These are phyloP conservation scores for Patella ulyssiponensis DNA, from an alignment of 2,888 invertebrate genomes.

Conservation along the genomic window DNA sequence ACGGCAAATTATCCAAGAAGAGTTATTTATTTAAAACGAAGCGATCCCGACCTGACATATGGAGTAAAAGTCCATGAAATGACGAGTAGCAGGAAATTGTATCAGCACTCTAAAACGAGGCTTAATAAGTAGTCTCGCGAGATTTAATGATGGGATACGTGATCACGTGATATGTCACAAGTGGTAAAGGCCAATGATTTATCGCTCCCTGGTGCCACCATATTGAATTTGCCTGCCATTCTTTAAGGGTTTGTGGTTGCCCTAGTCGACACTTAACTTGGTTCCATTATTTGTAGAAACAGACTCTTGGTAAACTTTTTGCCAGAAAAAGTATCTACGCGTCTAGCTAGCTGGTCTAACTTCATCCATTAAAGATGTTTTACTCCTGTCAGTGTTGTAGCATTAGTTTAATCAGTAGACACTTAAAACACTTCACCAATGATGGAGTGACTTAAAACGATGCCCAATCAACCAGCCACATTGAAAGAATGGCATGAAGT, in stretches of 20 bases:
- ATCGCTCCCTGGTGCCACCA: conserved; percentile 41
- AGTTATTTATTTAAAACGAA: conserved; percentile 40
- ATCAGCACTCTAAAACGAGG: conserved; percentile 40
- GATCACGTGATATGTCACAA: conserved; percentile 41
- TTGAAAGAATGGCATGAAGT: no score
- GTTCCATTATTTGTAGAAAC: background rate
- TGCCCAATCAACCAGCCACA: no score
- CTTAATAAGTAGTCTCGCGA: conserved; percentile 45
- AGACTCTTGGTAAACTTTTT: no score
- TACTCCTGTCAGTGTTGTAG: no score
- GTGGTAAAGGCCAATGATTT: conserved; percentile 42
- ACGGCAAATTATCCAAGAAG: conserved; percentile 33
- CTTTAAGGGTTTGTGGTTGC: conserved; percentile 23
- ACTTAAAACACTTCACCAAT: no score
- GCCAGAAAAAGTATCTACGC: no score
- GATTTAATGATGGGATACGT: conserved; percentile 47
- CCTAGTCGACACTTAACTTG: conserved; percentile 23
- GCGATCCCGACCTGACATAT: conserved; percentile 27
- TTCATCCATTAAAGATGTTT: no score
- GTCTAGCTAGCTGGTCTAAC: no score
- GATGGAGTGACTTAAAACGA: no score
- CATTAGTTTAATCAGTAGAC: no score
- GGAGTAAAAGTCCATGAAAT: conserved; percentile 24
- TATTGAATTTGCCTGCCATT: conserved; percentile 43
- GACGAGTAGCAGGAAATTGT: conserved; percentile 32